These are phyloP conservation scores for Calameuta filiformis DNA, from an alignment of 2,888 invertebrate species.

Conservation along the genomic window DNA sequence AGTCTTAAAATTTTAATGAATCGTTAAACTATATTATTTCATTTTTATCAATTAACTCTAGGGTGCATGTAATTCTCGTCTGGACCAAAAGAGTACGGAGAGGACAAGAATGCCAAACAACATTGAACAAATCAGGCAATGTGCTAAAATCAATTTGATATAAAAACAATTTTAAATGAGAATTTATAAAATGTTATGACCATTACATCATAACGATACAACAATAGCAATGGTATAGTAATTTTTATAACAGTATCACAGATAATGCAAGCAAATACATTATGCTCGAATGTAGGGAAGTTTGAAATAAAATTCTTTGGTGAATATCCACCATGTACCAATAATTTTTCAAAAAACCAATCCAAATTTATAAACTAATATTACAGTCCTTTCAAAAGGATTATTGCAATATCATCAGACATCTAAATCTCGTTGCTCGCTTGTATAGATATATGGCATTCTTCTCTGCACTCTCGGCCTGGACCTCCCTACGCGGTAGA, in stretches of 20 bases:
- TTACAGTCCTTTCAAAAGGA: not conserved
- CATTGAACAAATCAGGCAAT: not conserved
- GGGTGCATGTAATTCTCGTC: conserved; percentile 21
- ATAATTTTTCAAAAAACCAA: not conserved
- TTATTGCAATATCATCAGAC: not conserved
- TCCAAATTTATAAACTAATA: not conserved
- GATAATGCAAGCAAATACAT: conserved; percentile 29
- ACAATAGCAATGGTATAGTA: conserved; percentile 33
- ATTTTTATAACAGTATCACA: conserved; percentile 41
- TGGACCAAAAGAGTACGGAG: conserved; percentile 32
- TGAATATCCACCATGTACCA: not conserved
- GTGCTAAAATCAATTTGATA: conserved; percentile 16
- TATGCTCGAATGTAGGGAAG: not conserved
- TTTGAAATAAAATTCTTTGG: not conserved
- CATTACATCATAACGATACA: conserved; percentile 32
- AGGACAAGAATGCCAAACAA: conserved; percentile 46
- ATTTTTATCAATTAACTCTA: conserved; percentile 20
- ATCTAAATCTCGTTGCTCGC: not conserved
- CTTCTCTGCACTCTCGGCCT: conserved; percentile 39
- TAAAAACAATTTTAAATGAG: not conserved
- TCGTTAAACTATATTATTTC: conserved; percentile 35
- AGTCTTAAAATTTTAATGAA: conserved; percentile 41
- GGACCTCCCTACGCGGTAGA: conserved; percentile 35
- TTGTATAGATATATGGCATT: conserved; percentile 37
- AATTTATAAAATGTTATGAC: conserved; percentile 30